Conservation (phyloP, 2,797 vertebrate genomes). For the Karalla daura region DNA sequence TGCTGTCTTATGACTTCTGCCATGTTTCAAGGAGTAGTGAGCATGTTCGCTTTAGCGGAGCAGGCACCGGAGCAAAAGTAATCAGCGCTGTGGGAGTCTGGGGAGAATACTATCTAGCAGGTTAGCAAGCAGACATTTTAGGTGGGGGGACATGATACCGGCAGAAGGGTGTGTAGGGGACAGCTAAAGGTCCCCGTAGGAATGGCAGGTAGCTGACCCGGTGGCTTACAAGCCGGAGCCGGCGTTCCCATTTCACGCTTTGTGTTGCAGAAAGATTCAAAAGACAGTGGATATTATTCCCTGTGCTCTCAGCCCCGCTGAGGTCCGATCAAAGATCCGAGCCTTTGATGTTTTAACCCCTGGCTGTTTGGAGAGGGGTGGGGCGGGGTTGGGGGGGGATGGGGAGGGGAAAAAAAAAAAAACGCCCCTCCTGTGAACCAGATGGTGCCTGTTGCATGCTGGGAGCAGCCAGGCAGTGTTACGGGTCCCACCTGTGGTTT, state of each 20-base stretch:
- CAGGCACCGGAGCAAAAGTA: slow-evolving; percentile 58
- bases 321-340: slow-evolving; percentile 81
- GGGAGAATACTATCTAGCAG: slow-evolving; percentile 59
- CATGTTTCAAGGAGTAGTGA: slow-evolving; percentile 71
- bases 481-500: slow-evolving; percentile 85
- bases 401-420: too few species aligned
- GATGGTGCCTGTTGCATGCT: slow-evolving; percentile 85
- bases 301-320: slow-evolving; percentile 63
- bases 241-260: slow-evolving; percentile 80
- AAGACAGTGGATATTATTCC: slow-evolving; percentile 75
- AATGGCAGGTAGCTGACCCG: slow-evolving; percentile 60
- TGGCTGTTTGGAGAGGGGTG: slow-evolving; percentile 71
- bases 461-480: slow-evolving; percentile 80
- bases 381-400: too few species aligned
- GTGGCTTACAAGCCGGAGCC: slow-evolving; percentile 56
- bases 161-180: slow-evolving; percentile 48
- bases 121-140: slow-evolving; percentile 59
- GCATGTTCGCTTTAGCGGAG: slow-evolving; percentile 65
- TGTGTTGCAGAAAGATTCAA: slow-evolving; percentile 80
- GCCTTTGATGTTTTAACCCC: slow-evolving; percentile 86
- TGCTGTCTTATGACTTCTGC: slow-evolving; percentile 61
- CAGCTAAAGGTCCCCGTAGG: slow-evolving; percentile 41
- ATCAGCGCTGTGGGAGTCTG: slow-evolving; percentile 68
- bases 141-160: slow-evolving; percentile 48
- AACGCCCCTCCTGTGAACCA: slow-evolving; percentile 80